These are phyloP conservation scores for Boloria euphrosyne DNA, from an alignment of 2,888 invertebrate genomes.

Conservation along the genomic window DNA sequence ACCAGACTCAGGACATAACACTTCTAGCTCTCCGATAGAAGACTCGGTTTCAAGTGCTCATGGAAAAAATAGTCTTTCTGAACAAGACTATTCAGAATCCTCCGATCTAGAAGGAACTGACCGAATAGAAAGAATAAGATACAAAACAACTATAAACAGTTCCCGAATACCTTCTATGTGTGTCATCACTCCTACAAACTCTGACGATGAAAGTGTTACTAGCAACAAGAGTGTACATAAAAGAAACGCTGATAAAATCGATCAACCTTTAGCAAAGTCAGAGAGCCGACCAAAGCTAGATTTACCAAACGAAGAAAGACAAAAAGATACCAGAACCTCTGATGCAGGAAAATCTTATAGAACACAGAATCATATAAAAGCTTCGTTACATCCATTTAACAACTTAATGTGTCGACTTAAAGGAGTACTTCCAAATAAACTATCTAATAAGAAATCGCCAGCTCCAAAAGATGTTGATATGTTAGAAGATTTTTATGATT, in stretches of 20 bases:
- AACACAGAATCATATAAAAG: conserved; percentile 59
- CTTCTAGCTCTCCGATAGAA: conserved; percentile 90
- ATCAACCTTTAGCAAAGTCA: conserved; percentile 53
- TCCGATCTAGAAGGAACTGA: conserved; percentile 94
- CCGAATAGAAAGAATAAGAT: conserved; percentile 91
- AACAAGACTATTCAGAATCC: conserved; percentile 92
- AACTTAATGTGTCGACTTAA: conserved; percentile 88
- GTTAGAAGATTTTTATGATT: conserved; percentile 81
- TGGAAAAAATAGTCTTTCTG: conserved; percentile 86
- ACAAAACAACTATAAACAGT: conserved; percentile 93
- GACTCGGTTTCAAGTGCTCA: conserved; percentile 88
- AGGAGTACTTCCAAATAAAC: conserved; percentile 82
- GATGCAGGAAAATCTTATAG: conserved; percentile 49
- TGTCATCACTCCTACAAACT: conserved; percentile 93
- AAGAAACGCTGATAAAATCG: conserved; percentile 46
- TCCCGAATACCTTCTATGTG: conserved; percentile 96
- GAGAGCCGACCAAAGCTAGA: conserved; percentile 69
- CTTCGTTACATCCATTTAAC: conserved; percentile 84
- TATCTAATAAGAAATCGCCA: conserved; percentile 77
- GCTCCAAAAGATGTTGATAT: conserved; percentile 69
- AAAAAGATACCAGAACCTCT: conserved; percentile 54
- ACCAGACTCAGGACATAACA: conserved; percentile 91
- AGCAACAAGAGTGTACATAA: conserved; percentile 60
- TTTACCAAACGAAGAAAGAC: conserved; percentile 63
- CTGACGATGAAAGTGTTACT: conserved; percentile 90